phyloP scores from a whole-genome alignment of 2,113 vertebrate genomes.

The Clarias macrocephalus region DNA sequence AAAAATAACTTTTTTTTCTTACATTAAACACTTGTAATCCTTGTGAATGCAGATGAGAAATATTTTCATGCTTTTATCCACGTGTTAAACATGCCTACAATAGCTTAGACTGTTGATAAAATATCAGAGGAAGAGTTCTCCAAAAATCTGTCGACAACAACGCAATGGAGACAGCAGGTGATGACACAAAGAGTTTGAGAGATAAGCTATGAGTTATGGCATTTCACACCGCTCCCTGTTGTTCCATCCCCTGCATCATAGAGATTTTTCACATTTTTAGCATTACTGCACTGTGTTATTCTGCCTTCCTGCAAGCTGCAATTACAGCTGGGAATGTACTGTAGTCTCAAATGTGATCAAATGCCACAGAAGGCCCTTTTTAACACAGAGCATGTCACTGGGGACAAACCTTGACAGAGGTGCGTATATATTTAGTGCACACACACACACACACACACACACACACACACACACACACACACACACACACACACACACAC shows the following conservation, averaged over 20 bases:
- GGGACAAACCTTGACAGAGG: background rate
- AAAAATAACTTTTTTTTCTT: background rate
- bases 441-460: background rate
- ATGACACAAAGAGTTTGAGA: constrained; percentile 33
- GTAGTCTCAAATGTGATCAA: background rate
- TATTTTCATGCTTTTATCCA: constrained; percentile 18
- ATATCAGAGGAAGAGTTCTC: constrained; percentile 23
- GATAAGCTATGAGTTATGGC: constrained; percentile 39
- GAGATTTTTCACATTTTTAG: constrained; percentile 48
- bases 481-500: background rate
- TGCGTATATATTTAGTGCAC: background rate
- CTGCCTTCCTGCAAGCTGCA: constrained; percentile 24
- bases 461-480: background rate
- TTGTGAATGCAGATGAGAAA: background rate
- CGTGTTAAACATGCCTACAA: constrained; percentile 25
- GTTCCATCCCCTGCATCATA: background rate
- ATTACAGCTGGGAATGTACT: constrained; percentile 43
- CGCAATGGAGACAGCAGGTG: background rate
- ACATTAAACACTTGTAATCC: background rate
- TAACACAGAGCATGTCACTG: background rate
- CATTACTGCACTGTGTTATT: constrained; percentile 44
- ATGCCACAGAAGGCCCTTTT: constrained; percentile 5
- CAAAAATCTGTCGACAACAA: constrained; percentile 45
- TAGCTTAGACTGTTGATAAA: constrained; percentile 44
- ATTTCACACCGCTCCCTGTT: constrained; percentile 6